Base-by-base conservation (phyloP, 2,888 invertebrate genomes). In the Thereva unica region DNA sequence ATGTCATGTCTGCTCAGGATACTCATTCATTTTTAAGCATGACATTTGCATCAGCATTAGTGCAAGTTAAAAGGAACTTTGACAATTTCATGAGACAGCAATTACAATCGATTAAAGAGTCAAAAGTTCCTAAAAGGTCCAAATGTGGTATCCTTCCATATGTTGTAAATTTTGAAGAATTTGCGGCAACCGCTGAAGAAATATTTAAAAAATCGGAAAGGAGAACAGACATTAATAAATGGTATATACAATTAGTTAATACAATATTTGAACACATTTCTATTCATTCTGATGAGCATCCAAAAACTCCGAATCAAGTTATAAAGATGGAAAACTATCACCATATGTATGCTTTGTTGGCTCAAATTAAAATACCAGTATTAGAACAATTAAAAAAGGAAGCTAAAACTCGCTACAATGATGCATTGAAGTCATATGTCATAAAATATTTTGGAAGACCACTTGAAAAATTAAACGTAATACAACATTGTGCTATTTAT, bases 301-400 rank as follows among this genome's bases (percentile, higher is more conserved):
- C 90, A 71, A 95, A 95, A 83, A 95, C 95, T 10, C 98, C 97
- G 4, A 86, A 90, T 57, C 92, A 94, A 83, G 95, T 97, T 52
- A 87, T 97, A 57, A 91, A 92, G 82, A 92, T 96, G 89, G 93
- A 98, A 84, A 99, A 98, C 82, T 97, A 93, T 82, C 97, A 98
- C 84, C 91, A 93, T 75, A 87, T 99, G 78, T 90, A 92, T 80
- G 93, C 90, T 52, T 83, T 92, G 72, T 81, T 97, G 72, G 92
- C 93, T 5, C 91, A 93, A 78, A 83, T 97, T 74, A 97, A 97
- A 83, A 93, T 96, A 73, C 83, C 89, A 6, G 92, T 93, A 72
- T 83, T 98, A 77, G 97, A 98, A 77, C 83, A 84, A 50, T 87
- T 93, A 76, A 87, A 94, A 68, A 95, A 95, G 79, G 96, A 97